Evolutionary conservation across 2,888 invertebrate genomes (phyloP).

Genomic region (Deladenus siricidicola): DNA sequence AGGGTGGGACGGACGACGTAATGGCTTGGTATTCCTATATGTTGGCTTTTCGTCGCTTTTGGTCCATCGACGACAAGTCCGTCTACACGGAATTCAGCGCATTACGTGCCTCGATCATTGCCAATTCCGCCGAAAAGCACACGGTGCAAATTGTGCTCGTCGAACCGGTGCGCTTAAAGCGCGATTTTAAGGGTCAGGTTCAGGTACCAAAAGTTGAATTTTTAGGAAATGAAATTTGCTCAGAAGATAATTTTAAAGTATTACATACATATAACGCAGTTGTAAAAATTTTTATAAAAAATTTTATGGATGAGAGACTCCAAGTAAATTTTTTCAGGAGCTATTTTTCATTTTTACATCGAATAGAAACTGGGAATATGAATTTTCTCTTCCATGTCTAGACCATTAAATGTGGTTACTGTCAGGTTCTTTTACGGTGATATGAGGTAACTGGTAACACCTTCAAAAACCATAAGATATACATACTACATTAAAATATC

Average conservation of each 20-base stretch:
- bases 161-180: conserved; percentile 32
- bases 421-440: too few species aligned
- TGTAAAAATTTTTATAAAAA: background rate
- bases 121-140: conserved; percentile 34
- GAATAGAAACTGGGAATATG: too few species aligned
- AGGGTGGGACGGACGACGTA: conserved; percentile 74
- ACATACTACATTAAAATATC: too few species aligned
- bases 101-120: conserved; percentile 36
- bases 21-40: conserved; percentile 63
- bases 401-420: too few species aligned
- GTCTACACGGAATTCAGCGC: conserved; percentile 39
- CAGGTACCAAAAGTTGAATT: conserved; percentile 19
- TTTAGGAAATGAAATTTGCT: background rate
- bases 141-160: conserved; percentile 37
- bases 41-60: conserved; percentile 54
- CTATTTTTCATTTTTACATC: too few species aligned
- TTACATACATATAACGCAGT: background rate
- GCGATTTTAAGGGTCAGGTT: conserved; percentile 28
- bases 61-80: conserved; percentile 57
- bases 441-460: too few species aligned
- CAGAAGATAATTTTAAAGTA: too few species aligned
- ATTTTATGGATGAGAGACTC: too few species aligned
- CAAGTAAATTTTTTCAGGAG: too few species aligned
- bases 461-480: too few species aligned
- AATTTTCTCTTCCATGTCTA: too few species aligned